phyloP scores from a whole-genome alignment of 2,888 invertebrate genomes.

The Nemotelus nigrinus region DNA sequence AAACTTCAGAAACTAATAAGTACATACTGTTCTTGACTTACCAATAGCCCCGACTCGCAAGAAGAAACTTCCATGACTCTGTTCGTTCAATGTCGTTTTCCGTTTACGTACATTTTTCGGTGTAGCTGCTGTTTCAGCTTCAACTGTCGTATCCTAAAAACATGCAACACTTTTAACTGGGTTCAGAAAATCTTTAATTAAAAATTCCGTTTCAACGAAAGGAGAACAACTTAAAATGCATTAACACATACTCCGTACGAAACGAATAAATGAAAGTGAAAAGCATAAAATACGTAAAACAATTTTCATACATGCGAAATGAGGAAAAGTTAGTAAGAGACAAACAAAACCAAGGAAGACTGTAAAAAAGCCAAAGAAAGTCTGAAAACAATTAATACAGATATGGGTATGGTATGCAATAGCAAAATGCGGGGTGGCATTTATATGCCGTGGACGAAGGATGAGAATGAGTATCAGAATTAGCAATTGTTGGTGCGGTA shows the following conservation, averaged over 20 bases:
- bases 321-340: neutral
- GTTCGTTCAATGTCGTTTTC: conserved; percentile 90
- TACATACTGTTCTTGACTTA: conserved; percentile 63
- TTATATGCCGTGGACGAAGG: too few relatives aligned
- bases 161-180: neutral
- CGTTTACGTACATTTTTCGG: conserved; percentile 77
- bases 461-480: neutral
- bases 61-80: conserved; percentile 93
- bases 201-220: neutral
- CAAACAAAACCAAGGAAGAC: conserved; percentile 4
- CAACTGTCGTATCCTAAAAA: conserved; percentile 70
- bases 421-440: too few relatives aligned
- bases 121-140: conserved; percentile 75
- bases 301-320: neutral
- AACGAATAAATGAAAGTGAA: conserved; percentile 13
- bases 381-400: neutral
- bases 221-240: neutral
- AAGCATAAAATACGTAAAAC: neutral
- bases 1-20: neutral
- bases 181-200: neutral
- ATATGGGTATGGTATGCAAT: conserved; percentile 8
- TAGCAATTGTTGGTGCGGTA: neutral
- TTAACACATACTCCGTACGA: neutral
- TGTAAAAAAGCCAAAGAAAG: neutral
- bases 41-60: conserved; percentile 92